Base-by-base conservation (phyloP, 2,888 invertebrate genomes). In the Cantharis rustica region DNA sequence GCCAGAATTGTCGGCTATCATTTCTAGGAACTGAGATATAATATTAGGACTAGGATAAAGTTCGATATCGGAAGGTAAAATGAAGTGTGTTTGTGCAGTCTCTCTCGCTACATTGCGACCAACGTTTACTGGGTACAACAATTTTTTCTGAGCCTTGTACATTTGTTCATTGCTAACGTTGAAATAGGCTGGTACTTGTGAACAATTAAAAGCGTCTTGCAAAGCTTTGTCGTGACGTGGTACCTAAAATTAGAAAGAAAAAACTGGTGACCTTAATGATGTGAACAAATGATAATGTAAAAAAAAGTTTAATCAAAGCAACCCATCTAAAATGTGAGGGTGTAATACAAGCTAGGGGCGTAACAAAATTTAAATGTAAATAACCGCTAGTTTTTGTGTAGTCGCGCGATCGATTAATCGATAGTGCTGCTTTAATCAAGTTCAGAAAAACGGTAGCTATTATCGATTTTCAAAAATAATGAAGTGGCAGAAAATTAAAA, bases 91-190 rank as follows among this genome's bases (percentile, higher is more conserved):
- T 66, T 93, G 90, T 0, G 96, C 94, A 27, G 93, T 91, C 83
- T 95, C 95, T 68, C 97, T 90, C 0, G 97, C 97, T n/a, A 96
- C 91, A 87, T 97, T 97, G 27, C 97, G 90, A 0, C 95, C 96
- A 10, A 96, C 95, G 87, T 97, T 97, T 75, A 97, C 95, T 2
- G 97, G 97, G 86, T 97, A 97, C 17, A 96, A 88, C 10, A 97
- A 90, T 84, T 93, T 95, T 86, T 95, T 95, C 83, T 93, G 92
- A 71, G 92, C 92, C 89, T 95, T 96, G 88, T 95, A 96, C 84
- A 95, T 92, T 77, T 91, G 91, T 0, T 92, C 91, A 1, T 90
- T 88, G 79, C 92, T 91, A 61, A 93, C 90, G 83, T 93, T 93
- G 69, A 89, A 87, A 89, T 93, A 96, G 0, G 96, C 95, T 5